Percentiles rank a stretch among this genome's conserved stretches.
phyloP scores from a whole-genome alignment of 2,888 invertebrate species.

The Stomorhina lunata region DNA sequence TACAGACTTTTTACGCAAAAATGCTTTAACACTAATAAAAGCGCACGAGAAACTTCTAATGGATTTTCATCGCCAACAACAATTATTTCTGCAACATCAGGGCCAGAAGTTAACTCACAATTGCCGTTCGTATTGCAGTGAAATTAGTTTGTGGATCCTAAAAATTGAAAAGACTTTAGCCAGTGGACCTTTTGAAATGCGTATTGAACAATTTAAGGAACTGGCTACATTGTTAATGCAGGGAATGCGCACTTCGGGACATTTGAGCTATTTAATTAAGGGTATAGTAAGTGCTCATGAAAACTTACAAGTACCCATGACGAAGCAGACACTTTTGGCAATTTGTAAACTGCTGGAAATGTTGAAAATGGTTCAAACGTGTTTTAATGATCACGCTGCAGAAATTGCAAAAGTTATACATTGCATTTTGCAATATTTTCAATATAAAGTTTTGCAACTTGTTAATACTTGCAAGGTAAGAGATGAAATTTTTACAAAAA shows the following conservation, averaged over 20 bases:
- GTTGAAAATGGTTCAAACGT: slow-evolving; percentile 87
- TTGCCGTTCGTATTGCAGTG: slow-evolving; percentile 79
- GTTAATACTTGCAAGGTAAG: slow-evolving; percentile 85
- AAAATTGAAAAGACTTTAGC: slow-evolving; percentile 82
- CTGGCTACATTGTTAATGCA: slow-evolving; percentile 73
- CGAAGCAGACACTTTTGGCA: slow-evolving; percentile 86
- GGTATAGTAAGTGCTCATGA: slow-evolving; percentile 86
- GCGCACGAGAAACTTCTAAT: slow-evolving; percentile 79
- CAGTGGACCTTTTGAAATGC: slow-evolving; percentile 80
- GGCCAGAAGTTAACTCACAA: slow-evolving; percentile 84
- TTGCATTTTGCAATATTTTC: slow-evolving; percentile 89
- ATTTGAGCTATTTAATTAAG: slow-evolving; percentile 83
- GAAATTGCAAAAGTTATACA: slow-evolving; percentile 87
- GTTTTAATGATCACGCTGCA: slow-evolving; percentile 85
- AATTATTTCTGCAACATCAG: slow-evolving; percentile 82
- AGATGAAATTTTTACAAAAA: not conserved
- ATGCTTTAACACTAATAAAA: slow-evolving; percentile 82
- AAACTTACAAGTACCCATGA: slow-evolving; percentile 87
- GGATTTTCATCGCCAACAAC: slow-evolving; percentile 80
- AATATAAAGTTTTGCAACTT: slow-evolving; percentile 86
- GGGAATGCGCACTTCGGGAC: slow-evolving; percentile 86
- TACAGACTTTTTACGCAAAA: slow-evolving; percentile 87
- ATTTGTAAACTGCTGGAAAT: slow-evolving; percentile 91
- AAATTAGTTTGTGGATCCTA: slow-evolving; percentile 84
- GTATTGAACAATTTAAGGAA: slow-evolving; percentile 82